Conservation (phyloP, 2,797 vertebrate genomes). For the Halcyon smyrnensis region DNA sequence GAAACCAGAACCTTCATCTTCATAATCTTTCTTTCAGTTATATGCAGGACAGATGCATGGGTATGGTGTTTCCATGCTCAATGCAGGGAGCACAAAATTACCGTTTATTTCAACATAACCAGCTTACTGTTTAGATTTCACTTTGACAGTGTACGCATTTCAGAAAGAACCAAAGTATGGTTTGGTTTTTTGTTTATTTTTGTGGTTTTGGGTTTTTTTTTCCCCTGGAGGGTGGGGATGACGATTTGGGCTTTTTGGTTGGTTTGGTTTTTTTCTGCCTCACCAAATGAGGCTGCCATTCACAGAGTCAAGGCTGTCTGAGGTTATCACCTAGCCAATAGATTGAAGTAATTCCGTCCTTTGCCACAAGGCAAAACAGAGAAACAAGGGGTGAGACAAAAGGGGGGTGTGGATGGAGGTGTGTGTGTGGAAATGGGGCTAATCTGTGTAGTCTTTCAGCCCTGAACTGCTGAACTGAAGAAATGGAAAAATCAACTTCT, state of each 20-base stretch:
- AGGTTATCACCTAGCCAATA: not conserved
- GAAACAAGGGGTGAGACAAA: not conserved
- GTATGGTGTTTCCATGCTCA: not conserved
- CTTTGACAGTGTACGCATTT: not conserved
- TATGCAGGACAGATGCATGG: not conserved
- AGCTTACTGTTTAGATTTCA: not conserved
- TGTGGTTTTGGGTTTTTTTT: not conserved
- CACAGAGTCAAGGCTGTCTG: not conserved
- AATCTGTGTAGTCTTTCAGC: not conserved
- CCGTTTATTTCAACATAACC: not conserved
- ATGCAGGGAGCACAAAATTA: not conserved
- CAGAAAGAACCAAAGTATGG: not conserved
- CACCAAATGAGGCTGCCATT: not conserved
- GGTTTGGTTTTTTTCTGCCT: not conserved
- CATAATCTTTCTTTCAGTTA: not conserved
- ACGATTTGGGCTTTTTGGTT: not conserved
- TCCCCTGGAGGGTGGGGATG: too few species aligned
- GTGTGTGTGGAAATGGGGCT: not conserved
- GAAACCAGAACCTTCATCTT: not conserved
- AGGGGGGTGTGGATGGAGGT: accelerated
- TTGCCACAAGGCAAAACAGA: not conserved
- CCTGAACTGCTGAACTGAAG: not conserved
- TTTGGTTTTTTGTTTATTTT: not conserved
- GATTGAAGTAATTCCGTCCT: not conserved
- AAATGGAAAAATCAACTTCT: not conserved